Evolutionary conservation across 2,888 invertebrate genomes (phyloP), one percentile per base, ranked within the genome.

Genomic region (Pristionchus arcanus): DNA sequence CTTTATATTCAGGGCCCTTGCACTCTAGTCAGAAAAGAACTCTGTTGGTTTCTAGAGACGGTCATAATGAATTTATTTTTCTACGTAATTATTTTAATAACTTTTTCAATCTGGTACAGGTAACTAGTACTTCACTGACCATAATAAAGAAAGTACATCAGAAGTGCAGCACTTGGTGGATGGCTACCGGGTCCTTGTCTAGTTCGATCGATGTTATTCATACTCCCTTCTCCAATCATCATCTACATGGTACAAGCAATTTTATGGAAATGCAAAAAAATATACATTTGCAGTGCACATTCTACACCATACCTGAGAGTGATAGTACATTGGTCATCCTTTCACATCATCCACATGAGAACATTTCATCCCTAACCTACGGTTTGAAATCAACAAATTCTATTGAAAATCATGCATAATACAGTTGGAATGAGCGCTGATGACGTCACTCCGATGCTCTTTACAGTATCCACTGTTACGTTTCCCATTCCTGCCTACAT

Each of bases 401-500:
- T 49, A 49, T 49, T 49, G 5, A 49, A 49, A 49, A 49, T 49
- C 5, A 49, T 7, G 42, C 11, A 0, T 21, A 9, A 55, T 28
- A 21, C 68, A 68, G 68, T 68, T 68, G 68, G 68, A 68, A 68
- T 68, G 68, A 68, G 68, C 19, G 31, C 68, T 15, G 31, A 34
- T 31, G 31, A 28, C 68, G 28, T 68, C 16, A 68, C 68, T 11
- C 68, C 68, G 19, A 68, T 68, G 68, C 19, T 68, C 16, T 68
- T 68, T 31, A 68, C 68, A 16, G 68, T 68, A 31, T 68, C 68
- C 31, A 68, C 68, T 31, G 15, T 68, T 16, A 68, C 31, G 16
- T 68, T 68, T 16, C 68, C 68, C 68, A 68, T 68, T 68, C 68
- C 68, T 68, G 68, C 68, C 31, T 68, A 68, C 21, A 16, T 68